Percentiles rank a stretch among this genome's conserved stretches.
phyloP scores from a whole-genome alignment of 2,888 invertebrate species.

The Heterodera filipjevi region DNA sequence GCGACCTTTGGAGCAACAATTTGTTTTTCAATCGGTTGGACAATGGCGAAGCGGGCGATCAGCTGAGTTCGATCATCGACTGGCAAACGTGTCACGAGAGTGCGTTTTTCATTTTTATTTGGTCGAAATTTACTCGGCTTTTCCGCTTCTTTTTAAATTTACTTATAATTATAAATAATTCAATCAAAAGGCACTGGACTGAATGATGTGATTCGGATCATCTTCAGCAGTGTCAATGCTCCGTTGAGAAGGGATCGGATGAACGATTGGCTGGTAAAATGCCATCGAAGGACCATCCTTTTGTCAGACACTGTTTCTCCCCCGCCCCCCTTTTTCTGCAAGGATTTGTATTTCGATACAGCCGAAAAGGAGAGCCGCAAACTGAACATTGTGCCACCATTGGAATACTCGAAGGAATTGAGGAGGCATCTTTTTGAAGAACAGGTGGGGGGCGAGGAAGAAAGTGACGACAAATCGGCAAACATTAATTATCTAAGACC shows the following conservation, averaged over 20 bases:
- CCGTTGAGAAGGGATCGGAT: constrained; percentile 19
- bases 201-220: constrained; percentile 23
- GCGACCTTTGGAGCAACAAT: constrained; percentile 29
- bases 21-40: constrained; percentile 19
- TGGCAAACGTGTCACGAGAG: constrained; percentile 25
- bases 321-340: not conserved
- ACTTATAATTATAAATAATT: not conserved
- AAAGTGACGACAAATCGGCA: too few species aligned
- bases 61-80: constrained; percentile 21
- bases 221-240: constrained; percentile 25
- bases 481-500: not conserved
- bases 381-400: constrained; percentile 1
- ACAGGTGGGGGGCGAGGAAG: constrained; percentile 14
- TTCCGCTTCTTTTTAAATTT: too few species aligned
- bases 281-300: too few species aligned
- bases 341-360: constrained; percentile 26
- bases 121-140: too few species aligned
- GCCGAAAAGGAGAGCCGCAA: not conserved
- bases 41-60: not conserved
- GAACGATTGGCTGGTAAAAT: constrained; percentile 20
- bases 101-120: not conserved
- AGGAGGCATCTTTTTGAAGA: constrained; percentile 15
- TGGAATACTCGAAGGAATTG: constrained; percentile 21
- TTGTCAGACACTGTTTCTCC: too few species aligned
- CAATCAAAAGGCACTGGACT: constrained; percentile 21